phyloP scores from a whole-genome alignment of 2,888 invertebrate genomes.

The Drosophila tripunctata region DNA sequence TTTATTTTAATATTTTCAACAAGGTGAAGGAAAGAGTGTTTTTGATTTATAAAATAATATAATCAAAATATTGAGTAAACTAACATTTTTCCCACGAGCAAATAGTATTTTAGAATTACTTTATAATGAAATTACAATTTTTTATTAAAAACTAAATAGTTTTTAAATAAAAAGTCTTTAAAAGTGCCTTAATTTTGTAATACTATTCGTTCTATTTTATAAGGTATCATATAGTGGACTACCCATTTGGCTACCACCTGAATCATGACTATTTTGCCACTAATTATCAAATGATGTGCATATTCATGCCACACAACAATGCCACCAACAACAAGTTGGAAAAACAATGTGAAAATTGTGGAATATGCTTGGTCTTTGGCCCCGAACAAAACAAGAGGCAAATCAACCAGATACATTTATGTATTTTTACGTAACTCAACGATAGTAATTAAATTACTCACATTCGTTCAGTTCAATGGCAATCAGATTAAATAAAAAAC shows the following conservation, averaged over 20 bases:
- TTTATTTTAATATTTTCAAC: too few species aligned
- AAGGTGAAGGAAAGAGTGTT: too few species aligned
- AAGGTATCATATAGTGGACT: neutral
- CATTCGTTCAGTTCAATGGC: conserved; percentile 49
- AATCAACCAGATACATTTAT: conserved; percentile 5
- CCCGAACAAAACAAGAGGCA: conserved; percentile 1
- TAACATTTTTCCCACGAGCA: too few species aligned
- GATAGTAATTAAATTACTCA: conserved; percentile 63
- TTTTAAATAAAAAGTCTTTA: too few species aligned
- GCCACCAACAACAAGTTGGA: neutral
- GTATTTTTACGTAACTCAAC: conserved; percentile 12
- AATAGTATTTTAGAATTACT: too few species aligned
- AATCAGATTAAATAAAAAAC: conserved; percentile 59
- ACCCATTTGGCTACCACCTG: neutral
- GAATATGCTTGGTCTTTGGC: conserved; percentile 9
- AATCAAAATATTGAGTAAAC: too few species aligned
- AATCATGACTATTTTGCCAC: conserved; percentile 13
- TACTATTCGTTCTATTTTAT: neutral
- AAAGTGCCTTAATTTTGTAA: too few species aligned
- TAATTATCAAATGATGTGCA: conserved; percentile 59
- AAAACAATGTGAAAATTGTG: conserved; percentile 33
- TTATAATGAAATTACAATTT: too few species aligned
- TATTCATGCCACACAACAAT: conserved; percentile 3
- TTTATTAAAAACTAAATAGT: too few species aligned
- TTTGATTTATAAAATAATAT: too few species aligned